Conservation (phyloP, 2,113 vertebrate genomes). For the Pomatostomus ruficeps region DNA sequence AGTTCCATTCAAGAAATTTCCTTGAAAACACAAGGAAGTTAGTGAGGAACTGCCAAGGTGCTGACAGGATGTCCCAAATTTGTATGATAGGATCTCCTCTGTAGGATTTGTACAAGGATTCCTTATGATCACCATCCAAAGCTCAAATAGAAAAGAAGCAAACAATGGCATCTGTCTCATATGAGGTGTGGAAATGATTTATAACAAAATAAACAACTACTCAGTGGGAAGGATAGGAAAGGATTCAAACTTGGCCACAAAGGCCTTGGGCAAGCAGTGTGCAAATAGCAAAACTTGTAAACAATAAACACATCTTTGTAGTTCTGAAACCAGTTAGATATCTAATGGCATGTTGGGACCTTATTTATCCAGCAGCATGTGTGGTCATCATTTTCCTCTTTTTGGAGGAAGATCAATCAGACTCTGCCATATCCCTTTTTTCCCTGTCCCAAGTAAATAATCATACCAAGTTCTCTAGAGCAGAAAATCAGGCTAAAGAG, state of each 20-base stretch:
- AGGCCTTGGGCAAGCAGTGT: neutral
- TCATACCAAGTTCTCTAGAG: neutral
- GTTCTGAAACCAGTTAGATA: neutral
- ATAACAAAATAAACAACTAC: neutral
- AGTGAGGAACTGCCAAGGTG: neutral
- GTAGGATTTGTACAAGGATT: neutral
- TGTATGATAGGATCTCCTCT: neutral
- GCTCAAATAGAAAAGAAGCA: neutral
- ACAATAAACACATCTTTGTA: neutral
- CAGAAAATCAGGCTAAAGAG: neutral
- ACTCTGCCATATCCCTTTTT: neutral
- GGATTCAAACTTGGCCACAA: neutral
- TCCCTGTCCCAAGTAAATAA: neutral
- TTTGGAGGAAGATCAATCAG: neutral
- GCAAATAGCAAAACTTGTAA: conserved; percentile 2
- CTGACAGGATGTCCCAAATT: neutral
- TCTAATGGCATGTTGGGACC: neutral
- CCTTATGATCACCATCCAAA: neutral
- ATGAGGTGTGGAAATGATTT: neutral
- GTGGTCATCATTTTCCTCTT: neutral
- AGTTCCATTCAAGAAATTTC: neutral
- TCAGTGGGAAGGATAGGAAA: neutral
- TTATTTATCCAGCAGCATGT: neutral
- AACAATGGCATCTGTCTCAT: neutral
- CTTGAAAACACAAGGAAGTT: neutral